Base-by-base conservation (phyloP, 2,888 invertebrate genomes). In the Slavum lentiscoides region DNA sequence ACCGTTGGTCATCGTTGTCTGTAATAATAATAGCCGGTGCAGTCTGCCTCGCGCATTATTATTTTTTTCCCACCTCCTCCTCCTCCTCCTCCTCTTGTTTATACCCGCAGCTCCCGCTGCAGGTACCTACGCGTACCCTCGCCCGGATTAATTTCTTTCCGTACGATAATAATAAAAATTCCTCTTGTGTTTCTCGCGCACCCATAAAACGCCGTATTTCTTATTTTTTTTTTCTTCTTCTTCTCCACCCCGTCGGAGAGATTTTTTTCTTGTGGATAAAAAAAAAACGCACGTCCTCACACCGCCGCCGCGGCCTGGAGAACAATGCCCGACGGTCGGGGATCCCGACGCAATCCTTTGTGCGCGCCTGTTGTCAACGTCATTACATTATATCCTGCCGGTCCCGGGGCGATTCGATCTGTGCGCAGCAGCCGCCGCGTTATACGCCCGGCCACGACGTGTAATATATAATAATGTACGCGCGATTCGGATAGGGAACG, bases 71-170 rank as follows among this genome's bases (percentile, higher is more conserved):
- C 30, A 2, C 30, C 4, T 4, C 4, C 30, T 30, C 30, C 2
- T 30, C 4, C 30, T 30, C 4, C 4, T 30, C 4, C 4, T 30
- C 30, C 4, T 39, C 43, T 21, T 1, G 9, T 23, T 21, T 61
- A 61, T 61, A 21, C 21, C n/a, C 30, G 30, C 30, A 2, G 30
- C 30, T 30, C 30, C 30, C 2, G 1, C 30, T 30, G 30, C 30
- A 30, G 11, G 49, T 55, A 73, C 73, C 72, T 62, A 30, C 9
- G 30, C 49, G 1, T 55, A 39, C 23, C 17, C 23, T 23, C 66
- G 55, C 74, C 39, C 9, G 67, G 75, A 76, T 76, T 68, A 68
- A 76, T 76, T 76, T 76, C 68, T 68, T 68, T 59, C 15, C 58
- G 6, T 59, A 30, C 37, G n/a, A 49, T 49, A 49, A 49, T 13